A percentile compares a stretch with the other conserved stretches of the same genome.
These are phyloP conservation scores for Syngnathoides biaculeatus DNA, from an alignment of 2,113 vertebrate species.

Conservation along the genomic window DNA sequence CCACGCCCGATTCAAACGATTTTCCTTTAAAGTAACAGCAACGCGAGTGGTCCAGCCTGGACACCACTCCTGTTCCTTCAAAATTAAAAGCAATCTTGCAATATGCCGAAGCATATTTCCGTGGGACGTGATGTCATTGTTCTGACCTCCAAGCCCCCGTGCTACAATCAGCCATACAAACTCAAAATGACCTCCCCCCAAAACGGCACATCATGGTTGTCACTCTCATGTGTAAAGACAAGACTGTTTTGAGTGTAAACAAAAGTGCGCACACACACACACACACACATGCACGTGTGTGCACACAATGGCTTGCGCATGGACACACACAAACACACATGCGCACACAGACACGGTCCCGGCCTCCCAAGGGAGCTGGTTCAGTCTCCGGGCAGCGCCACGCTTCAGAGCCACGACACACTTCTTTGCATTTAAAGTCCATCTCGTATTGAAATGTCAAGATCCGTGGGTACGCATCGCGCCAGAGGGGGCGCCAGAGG, in stretches of 20 bases:
- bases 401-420: constrained; percentile 12
- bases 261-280: constrained; percentile 15
- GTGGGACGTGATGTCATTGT: constrained; percentile 33
- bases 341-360: neutral
- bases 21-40: too few relatives aligned
- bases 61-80: too few relatives aligned
- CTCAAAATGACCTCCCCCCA: constrained; percentile 47
- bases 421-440: neutral
- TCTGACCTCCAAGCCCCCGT: constrained; percentile 39
- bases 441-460: neutral
- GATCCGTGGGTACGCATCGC: neutral
- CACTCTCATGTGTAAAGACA: constrained; percentile 34
- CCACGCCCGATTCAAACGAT: too few relatives aligned
- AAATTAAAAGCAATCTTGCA: too few relatives aligned
- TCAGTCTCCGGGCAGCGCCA: constrained; percentile 8
- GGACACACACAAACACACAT: neutral
- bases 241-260: constrained; percentile 50
- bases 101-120: neutral
- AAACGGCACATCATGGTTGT: constrained; percentile 30
- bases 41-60: too few relatives aligned
- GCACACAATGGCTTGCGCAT: neutral
- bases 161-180: constrained; percentile 36
- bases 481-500: neutral
- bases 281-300: neutral
- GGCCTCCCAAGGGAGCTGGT: constrained; percentile 3